phyloP scores from a whole-genome alignment of 2,797 vertebrate genomes.

The Danio choprae region DNA sequence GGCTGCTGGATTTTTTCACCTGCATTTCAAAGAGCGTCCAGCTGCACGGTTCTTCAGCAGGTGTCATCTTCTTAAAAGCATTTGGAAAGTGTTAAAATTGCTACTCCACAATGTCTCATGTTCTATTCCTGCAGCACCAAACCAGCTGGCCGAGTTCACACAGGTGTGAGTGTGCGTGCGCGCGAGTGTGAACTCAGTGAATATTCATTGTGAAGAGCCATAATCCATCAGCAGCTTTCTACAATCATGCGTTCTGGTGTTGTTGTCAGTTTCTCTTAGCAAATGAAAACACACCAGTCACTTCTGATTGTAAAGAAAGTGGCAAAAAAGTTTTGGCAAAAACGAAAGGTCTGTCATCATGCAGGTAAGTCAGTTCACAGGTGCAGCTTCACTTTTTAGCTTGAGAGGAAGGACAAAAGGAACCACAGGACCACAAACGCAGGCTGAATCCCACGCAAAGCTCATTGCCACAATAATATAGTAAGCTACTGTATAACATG shows the following conservation, averaged over 20 bases:
- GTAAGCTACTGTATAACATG: too few relatives aligned
- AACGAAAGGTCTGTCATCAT: neutral
- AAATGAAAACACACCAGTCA: neutral
- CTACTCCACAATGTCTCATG: constrained; percentile 40
- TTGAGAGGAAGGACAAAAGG: too few relatives aligned
- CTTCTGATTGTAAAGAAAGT: neutral
- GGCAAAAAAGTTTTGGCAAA: neutral
- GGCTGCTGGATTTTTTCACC: constrained; percentile 36
- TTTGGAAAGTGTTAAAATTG: constrained; percentile 60
- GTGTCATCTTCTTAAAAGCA: constrained; percentile 68
- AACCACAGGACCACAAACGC: too few relatives aligned
- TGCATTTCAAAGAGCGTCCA: constrained; percentile 9
- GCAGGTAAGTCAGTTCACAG: too few relatives aligned
- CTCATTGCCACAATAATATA: too few relatives aligned
- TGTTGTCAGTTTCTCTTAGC: constrained; percentile 25
- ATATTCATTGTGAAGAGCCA: constrained; percentile 27
- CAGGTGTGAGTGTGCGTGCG: neutral
- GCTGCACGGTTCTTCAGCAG: constrained; percentile 36
- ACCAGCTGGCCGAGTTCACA: constrained; percentile 15
- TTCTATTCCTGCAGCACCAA: constrained; percentile 27
- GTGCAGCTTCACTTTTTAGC: too few relatives aligned
- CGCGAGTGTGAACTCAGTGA: constrained; percentile 12
- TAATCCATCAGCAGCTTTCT: neutral
- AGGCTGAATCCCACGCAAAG: too few relatives aligned
- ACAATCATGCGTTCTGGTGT: neutral